Percentiles rank a stretch among this genome's conserved stretches.
These are phyloP conservation scores for Amiota minor DNA, from an alignment of 2,888 invertebrate genomes.

Conservation along the genomic window DNA sequence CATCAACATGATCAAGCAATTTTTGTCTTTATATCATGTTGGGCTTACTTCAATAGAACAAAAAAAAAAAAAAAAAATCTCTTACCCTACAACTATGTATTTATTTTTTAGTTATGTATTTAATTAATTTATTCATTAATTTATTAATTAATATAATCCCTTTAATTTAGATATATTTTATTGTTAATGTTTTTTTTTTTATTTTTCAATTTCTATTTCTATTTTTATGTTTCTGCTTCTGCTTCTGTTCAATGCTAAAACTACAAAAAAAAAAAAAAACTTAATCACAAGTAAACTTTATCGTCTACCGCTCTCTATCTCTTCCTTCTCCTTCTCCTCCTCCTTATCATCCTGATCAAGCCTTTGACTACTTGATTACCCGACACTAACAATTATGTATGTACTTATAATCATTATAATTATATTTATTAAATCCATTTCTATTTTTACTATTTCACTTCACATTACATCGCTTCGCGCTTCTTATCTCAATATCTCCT, in stretches of 20 bases:
- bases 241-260: neutral
- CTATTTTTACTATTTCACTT: no score
- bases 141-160: neutral
- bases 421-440: no score
- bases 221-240: neutral
- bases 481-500: no score
- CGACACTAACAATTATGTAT: conserved; percentile 22
- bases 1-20: no score
- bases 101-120: neutral
- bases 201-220: neutral
- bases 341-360: conserved; percentile 6
- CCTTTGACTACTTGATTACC: conserved; percentile 16
- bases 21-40: neutral
- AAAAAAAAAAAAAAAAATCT: conserved; percentile 23
- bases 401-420: no score
- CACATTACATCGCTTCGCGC: no score
- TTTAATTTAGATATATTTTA: neutral
- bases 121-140: neutral
- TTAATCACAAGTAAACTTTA: conserved; percentile 36
- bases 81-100: neutral
- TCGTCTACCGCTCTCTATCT: neutral
- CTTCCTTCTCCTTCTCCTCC: conserved; percentile 11
- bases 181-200: neutral
- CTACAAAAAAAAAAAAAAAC: conserved; percentile 29
- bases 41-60: neutral